These are phyloP conservation scores for Cerceris ruficornis DNA, from an alignment of 2,888 invertebrate species.

Conservation along the genomic window DNA sequence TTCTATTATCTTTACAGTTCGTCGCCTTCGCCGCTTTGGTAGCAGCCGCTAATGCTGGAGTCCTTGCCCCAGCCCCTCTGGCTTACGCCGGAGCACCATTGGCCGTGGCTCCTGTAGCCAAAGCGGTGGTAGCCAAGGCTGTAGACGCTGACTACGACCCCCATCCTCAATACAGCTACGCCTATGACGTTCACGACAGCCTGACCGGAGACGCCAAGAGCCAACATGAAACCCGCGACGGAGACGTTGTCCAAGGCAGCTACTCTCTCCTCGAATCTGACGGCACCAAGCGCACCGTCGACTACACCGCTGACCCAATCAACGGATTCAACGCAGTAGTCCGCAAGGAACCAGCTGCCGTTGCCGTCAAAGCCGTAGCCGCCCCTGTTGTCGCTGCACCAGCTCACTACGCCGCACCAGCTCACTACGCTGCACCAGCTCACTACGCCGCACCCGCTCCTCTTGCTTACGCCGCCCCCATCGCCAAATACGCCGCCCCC, in stretches of 20 bases:
- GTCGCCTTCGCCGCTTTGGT: constrained; percentile 76
- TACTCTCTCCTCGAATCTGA: constrained; percentile 82
- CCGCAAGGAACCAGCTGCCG: constrained; percentile 73
- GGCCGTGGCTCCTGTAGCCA: constrained; percentile 70
- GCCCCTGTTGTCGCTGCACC: constrained; percentile 49
- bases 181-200: constrained; percentile 75
- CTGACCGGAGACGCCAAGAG: constrained; percentile 77
- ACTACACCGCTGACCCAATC: constrained; percentile 76
- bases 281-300: constrained; percentile 79
- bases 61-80: constrained; percentile 76
- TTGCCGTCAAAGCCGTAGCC: constrained; percentile 81
- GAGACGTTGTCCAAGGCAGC: constrained; percentile 78
- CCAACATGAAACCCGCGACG: constrained; percentile 77
- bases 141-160: constrained; percentile 76
- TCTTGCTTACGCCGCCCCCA: constrained; percentile 75
- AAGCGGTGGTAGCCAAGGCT: constrained; percentile 71
- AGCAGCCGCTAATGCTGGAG: constrained; percentile 83
- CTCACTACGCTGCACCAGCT: constrained; percentile 48
- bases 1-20: constrained; percentile 65
- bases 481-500: constrained; percentile 49
- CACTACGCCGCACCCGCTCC: constrained; percentile 81
- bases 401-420: constrained; percentile 52
- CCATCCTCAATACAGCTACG: constrained; percentile 78
- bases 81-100: constrained; percentile 75
- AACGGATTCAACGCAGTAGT: constrained; percentile 79